These are phyloP conservation scores for Sciurus niger DNA, from an alignment of 2,113 vertebrate species.

Conservation along the genomic window DNA sequence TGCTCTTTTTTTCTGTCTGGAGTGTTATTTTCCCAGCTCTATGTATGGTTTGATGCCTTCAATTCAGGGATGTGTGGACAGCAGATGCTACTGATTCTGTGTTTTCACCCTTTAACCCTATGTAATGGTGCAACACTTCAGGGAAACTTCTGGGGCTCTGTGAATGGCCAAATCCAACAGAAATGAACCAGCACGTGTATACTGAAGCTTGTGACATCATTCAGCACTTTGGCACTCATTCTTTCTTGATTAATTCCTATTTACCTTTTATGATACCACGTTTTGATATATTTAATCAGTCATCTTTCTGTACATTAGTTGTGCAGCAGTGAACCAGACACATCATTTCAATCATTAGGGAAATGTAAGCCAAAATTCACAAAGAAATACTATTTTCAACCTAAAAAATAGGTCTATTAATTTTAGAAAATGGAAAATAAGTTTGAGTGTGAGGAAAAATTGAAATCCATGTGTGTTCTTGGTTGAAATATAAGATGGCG, in stretches of 20 bases:
- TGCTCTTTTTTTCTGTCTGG: background rate
- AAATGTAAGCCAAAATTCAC: background rate
- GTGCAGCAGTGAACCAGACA: background rate
- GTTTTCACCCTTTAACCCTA: background rate
- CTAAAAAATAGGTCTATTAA: background rate
- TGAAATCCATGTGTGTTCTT: background rate
- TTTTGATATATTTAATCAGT: background rate
- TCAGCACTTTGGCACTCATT: background rate
- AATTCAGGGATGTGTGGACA: background rate
- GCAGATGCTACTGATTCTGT: rapidly evolving
- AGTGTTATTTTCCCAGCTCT: background rate
- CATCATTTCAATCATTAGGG: background rate
- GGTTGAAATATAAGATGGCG: background rate
- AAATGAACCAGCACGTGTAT: background rate
- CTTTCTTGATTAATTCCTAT: background rate
- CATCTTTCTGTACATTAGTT: background rate
- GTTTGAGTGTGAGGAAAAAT: background rate
- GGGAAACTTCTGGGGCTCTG: background rate
- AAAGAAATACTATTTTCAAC: background rate
- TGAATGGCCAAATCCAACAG: background rate
- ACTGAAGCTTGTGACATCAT: too few species aligned
- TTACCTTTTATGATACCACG: background rate
- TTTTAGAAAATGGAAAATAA: background rate
- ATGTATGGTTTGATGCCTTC: background rate
- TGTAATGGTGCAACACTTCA: too few species aligned